A percentile compares a stretch with the other conserved stretches of the same genome.
These are phyloP conservation scores for Ascidia mentula DNA, from an alignment of 23 tunicate genomes.

Conservation along the genomic window DNA sequence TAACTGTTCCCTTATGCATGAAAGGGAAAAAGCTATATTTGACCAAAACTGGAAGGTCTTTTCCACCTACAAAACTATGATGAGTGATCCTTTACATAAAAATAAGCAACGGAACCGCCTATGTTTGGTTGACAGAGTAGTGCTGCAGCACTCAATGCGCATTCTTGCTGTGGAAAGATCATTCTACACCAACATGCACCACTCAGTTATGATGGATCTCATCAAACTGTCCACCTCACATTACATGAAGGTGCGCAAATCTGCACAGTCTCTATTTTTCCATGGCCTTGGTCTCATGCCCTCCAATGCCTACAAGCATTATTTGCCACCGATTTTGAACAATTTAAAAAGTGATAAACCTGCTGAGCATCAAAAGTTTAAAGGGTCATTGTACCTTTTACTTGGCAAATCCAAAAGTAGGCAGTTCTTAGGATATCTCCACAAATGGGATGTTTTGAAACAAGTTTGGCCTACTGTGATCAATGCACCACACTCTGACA, in stretches of 20 bases:
- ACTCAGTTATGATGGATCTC: slow-evolving; percentile 70
- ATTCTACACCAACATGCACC: slow-evolving; percentile 53
- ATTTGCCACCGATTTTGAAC: slow-evolving; percentile 67
- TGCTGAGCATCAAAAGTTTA: slow-evolving; percentile 48
- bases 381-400: slow-evolving; percentile 80
- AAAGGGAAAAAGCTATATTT: slow-evolving; percentile 36
- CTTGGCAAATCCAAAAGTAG: slow-evolving; percentile 56
- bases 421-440: slow-evolving; percentile 37
- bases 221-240: slow-evolving; percentile 68
- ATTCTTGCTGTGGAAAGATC: slow-evolving; percentile 43
- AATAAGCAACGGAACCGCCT: slow-evolving; percentile 53
- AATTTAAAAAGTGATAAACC: slow-evolving; percentile 38
- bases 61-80: slow-evolving; percentile 41
- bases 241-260: slow-evolving; percentile 71
- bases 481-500: slow-evolving; percentile 71
- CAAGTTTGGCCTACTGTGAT: slow-evolving; percentile 85
- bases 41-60: slow-evolving; percentile 82
- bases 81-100: slow-evolving; percentile 47
- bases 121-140: slow-evolving; percentile 52
- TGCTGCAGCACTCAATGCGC: slow-evolving; percentile 69
- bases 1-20: slow-evolving; percentile 64
- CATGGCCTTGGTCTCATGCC: slow-evolving; percentile 62
- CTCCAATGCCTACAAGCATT: slow-evolving; percentile 42
- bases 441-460: slow-evolving; percentile 65
- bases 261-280: slow-evolving; percentile 78